phyloP scores from a whole-genome alignment of 2,113 vertebrate species.

The Hippolais icterina region DNA sequence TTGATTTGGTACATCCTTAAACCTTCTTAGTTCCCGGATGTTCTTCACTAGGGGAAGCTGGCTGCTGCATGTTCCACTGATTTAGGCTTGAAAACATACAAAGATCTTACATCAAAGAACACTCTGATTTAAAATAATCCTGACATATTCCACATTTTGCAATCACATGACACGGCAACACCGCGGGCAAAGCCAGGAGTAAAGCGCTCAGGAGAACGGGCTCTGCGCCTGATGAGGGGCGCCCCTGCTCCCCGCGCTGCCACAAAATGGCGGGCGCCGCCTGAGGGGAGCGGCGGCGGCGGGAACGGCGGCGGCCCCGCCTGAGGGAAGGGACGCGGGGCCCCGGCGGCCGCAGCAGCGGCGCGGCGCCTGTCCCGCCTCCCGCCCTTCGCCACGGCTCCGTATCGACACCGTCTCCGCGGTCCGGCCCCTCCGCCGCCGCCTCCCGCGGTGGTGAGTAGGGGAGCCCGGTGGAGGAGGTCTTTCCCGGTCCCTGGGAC shows the following conservation, averaged over 20 bases:
- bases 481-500: background rate
- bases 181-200: too few species aligned
- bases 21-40: background rate
- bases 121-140: background rate
- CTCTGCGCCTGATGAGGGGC: background rate
- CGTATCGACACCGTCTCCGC: background rate
- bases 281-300: background rate
- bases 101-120: background rate
- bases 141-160: background rate
- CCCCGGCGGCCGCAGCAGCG: background rate
- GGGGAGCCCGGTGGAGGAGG: background rate
- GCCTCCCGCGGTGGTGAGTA: constrained; percentile 28
- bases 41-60: background rate
- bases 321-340: background rate
- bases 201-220: rapidly evolving
- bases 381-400: too few species aligned
- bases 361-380: rapidly evolving
- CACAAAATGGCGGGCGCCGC: constrained; percentile 15
- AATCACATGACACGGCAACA: background rate
- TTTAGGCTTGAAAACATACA: background rate
- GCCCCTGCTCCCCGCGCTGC: background rate
- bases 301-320: background rate
- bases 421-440: background rate
- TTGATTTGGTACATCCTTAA: background rate
- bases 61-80: background rate